Conservation (phyloP, 2,797 vertebrate species). For the Bucorvus abyssinicus region DNA sequence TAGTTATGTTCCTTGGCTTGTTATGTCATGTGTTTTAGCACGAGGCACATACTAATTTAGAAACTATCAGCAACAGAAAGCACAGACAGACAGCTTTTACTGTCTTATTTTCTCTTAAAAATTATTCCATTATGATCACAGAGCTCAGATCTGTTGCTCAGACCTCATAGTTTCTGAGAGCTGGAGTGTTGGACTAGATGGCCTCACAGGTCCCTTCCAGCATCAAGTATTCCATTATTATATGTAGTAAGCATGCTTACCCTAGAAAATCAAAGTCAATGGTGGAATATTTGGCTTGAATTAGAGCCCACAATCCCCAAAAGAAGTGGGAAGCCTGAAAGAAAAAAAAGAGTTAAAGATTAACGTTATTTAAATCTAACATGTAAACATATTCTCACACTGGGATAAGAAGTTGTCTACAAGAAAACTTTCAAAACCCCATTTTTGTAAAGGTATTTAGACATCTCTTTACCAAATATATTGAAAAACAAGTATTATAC, state of each 20-base stretch:
- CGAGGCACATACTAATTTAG: neutral
- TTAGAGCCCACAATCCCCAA: conserved; percentile 94
- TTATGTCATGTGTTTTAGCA: neutral
- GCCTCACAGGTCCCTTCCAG: neutral
- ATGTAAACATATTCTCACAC: neutral
- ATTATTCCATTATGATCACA: neutral
- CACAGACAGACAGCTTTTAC: neutral
- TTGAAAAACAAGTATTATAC: neutral
- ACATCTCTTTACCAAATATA: neutral
- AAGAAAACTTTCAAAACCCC: neutral
- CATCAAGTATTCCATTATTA: neutral
- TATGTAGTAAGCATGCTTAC: conserved; percentile 72
- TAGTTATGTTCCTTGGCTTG: neutral
- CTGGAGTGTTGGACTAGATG: neutral
- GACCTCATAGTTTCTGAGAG: neutral
- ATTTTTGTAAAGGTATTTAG: neutral
- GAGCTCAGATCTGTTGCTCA: neutral
- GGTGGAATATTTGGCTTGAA: conserved; percentile 93
- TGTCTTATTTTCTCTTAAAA: neutral
- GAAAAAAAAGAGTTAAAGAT: neutral
- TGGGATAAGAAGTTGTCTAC: neutral
- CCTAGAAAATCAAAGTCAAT: conserved; percentile 95
- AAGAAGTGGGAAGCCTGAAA: conserved; percentile 91
- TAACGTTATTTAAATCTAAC: neutral
- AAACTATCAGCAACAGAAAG: neutral